Evolutionary conservation across 2,888 invertebrate species (phyloP).

Genomic region (Nemapogon koenigi): DNA sequence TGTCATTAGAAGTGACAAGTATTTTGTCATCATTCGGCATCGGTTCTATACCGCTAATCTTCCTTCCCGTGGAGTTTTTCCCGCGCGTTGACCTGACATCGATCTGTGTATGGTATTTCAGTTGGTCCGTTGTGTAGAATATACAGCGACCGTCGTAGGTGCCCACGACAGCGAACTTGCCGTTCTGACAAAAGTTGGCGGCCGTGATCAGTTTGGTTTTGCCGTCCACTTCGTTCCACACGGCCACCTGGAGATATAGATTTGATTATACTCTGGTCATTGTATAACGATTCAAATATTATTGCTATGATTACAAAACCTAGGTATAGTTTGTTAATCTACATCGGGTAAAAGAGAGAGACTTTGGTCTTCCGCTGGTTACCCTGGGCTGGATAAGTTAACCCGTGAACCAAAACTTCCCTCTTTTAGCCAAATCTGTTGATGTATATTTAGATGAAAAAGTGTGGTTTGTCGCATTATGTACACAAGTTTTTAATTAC

Average conservation of each 20-base stretch:
- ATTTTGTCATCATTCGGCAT: slow-evolving; percentile 96
- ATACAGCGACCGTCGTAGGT: slow-evolving; percentile 98
- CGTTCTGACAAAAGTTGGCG: slow-evolving; percentile 96
- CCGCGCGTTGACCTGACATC: slow-evolving; percentile 96
- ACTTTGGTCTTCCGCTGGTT: no score
- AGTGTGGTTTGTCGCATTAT: no score
- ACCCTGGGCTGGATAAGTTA: no score
- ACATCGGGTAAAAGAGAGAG: no score
- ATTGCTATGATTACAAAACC: no score
- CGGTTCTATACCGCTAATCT: slow-evolving; percentile 97
- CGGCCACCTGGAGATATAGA: slow-evolving; percentile 83
- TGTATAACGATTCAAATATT: no score
- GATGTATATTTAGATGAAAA: no score
- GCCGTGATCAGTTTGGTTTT: slow-evolving; percentile 94
- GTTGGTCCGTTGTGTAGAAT: slow-evolving; percentile 97
- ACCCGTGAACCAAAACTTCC: no score
- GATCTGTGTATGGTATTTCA: slow-evolving; percentile 98
- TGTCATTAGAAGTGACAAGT: slow-evolving; percentile 97
- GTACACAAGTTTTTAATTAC: no score
- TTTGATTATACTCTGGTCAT: no score
- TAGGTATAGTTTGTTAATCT: no score
- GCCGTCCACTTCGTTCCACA: slow-evolving; percentile 98
- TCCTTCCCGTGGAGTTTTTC: slow-evolving; percentile 91
- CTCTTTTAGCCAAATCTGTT: no score
- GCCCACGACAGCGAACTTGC: slow-evolving; percentile 97